phyloP scores from a whole-genome alignment of 2,888 invertebrate genomes.

The Pterobdella sp. region DNA sequence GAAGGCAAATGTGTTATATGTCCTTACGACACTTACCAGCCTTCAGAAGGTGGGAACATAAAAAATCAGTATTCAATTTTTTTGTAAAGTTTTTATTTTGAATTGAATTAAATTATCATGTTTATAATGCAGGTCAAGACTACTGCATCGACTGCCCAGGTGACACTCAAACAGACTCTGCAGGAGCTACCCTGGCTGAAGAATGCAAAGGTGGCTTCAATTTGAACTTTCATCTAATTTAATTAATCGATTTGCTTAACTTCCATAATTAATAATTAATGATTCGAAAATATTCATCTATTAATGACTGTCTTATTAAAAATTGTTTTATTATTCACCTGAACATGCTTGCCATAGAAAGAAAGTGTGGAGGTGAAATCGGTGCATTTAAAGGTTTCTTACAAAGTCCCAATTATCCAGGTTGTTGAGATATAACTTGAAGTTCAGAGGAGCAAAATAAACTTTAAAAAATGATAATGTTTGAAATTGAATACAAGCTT shows the following conservation, averaged over 20 bases:
- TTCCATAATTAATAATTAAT: background rate
- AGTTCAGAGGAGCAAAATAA: constrained; percentile 52
- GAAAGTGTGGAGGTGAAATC: constrained; percentile 43
- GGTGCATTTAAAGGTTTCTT: constrained; percentile 47
- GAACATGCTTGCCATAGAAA: constrained; percentile 39
- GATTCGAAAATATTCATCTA: background rate
- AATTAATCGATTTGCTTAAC: background rate
- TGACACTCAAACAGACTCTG: constrained; percentile 50
- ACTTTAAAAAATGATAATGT: constrained; percentile 41
- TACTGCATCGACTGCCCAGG: constrained; percentile 51
- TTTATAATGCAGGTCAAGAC: constrained; percentile 42
- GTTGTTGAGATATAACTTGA: constrained; percentile 50
- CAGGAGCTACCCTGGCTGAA: constrained; percentile 47
- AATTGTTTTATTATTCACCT: background rate
- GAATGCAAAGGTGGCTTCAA: constrained; percentile 50
- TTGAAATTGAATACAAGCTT: background rate
- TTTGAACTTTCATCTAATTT: background rate
- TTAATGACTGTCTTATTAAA: background rate
- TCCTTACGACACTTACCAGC: constrained; percentile 49
- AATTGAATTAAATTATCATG: background rate
- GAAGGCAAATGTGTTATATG: constrained; percentile 45
- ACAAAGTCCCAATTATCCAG: constrained; percentile 53
- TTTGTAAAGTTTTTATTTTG: no score
- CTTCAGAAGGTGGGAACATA: constrained; percentile 32
- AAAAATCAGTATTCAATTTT: no score